Evolutionary conservation across 2,797 vertebrate genomes (phyloP), one percentile per base, ranked within the genome.

Genomic region (Notolepis coatsorum): DNA sequence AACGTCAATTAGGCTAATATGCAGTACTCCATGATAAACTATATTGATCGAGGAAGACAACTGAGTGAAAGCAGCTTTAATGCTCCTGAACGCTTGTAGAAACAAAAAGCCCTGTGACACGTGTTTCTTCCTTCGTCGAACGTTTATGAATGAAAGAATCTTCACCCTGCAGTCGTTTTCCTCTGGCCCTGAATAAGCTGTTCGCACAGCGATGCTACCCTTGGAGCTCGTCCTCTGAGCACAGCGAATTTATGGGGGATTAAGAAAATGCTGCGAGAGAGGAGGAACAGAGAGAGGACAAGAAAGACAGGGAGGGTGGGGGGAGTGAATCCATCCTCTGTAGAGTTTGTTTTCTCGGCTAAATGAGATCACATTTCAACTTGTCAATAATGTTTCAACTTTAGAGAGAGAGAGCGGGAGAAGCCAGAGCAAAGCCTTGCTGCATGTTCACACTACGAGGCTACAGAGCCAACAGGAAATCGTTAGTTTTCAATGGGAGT

Each of bases 61-160:
- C 28, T 18, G 2, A 20, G 12, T 27, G 37, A 27, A 41, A 39
- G 20, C 37, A 17, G 7, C n/a, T 38, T 15, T 41, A 18, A 55
- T 28, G 24, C 4, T 23, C 18, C 52, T 15, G 7, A n/a, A 24
- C n/a, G 35, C 12, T 12, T 31, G 47, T 2, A 15, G 24, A 49
- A 7, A 49, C 20, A 12, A 10, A 24, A 5, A 47, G 8, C 4
- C n/a, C 17, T 17, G 5, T 37, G 31, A 48, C 27, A 18, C 23
- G 46, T 78, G 61, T 74, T 72, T 72, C 72, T 74, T 69, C 33
- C 46, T 58, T 66, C 66, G 72, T 79, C 56, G 76, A 81, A 79
- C 71, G 77, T 84, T 79, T 68, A 81, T 77, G 67, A 66, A 71
- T 46, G 41, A 57, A 80, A 66, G 58, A 72, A 66, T 64, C 35